Conservation (phyloP, 2,888 invertebrate species). For the Zele albiditarsus region DNA sequence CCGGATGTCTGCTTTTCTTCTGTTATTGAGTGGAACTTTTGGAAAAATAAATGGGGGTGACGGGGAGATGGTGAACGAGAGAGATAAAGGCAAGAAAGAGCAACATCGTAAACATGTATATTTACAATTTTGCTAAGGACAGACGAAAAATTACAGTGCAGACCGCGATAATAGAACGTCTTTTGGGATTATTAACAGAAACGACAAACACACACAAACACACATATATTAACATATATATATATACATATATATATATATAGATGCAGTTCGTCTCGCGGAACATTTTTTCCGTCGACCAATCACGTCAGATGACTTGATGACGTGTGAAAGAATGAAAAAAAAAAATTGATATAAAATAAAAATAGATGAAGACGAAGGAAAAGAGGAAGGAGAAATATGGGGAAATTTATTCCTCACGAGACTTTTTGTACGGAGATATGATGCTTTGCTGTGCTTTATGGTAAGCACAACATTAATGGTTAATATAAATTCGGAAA, state of each 20-base stretch:
- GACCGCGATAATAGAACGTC: constrained; percentile 25
- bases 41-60: constrained; percentile 13
- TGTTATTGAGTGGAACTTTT: constrained; percentile 38
- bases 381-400: constrained; percentile 19
- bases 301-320: constrained; percentile 8
- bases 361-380: not conserved
- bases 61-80: constrained; percentile 15
- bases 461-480: constrained; percentile 37
- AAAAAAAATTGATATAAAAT: constrained; percentile 32
- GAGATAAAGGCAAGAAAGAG: constrained; percentile 24
- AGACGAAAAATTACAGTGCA: constrained; percentile 24
- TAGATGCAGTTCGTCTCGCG: constrained; percentile 8
- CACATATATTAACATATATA: constrained; percentile 14
- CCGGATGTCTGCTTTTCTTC: constrained; percentile 48
- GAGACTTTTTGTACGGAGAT: constrained; percentile 48
- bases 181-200: constrained; percentile 26
- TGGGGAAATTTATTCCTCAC: constrained; percentile 30
- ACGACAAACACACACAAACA: not conserved
- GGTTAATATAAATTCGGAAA: constrained; percentile 2
- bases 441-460: constrained; percentile 38
- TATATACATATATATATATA: not conserved
- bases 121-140: constrained; percentile 13
- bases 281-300: constrained; percentile 4
- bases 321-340: constrained; percentile 5
- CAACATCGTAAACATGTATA: constrained; percentile 3